Percentiles rank a stretch among this genome's conserved stretches.
Evolutionary conservation across 2,797 vertebrate species (phyloP).

Genomic region (Acestrorhynchus altus): DNA sequence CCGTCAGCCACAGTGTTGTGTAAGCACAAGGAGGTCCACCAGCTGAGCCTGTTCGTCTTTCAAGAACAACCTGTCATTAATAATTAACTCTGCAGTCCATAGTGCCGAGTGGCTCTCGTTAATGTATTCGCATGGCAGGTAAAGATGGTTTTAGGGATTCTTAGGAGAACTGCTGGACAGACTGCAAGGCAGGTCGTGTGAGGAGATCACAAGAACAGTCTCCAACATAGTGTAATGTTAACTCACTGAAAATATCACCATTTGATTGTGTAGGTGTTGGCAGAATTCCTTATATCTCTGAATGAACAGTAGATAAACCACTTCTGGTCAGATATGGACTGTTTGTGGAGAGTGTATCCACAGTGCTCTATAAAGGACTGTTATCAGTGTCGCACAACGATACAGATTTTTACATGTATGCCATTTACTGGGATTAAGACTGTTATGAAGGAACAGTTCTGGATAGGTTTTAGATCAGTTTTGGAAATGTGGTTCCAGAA

Average conservation of each 20-base stretch:
- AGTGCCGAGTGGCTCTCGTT: slow-evolving; percentile 31
- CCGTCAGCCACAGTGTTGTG: slow-evolving; percentile 35
- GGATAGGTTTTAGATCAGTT: neutral
- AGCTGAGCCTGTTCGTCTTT: slow-evolving; percentile 36
- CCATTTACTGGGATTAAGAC: neutral
- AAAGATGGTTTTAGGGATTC: slow-evolving; percentile 3
- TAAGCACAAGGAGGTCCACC: slow-evolving; percentile 32
- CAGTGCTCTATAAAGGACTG: too few relatives aligned
- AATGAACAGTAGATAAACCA: neutral
- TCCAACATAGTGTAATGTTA: neutral
- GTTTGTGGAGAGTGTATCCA: neutral
- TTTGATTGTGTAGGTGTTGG: neutral
- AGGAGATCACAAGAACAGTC: slow-evolving; percentile 4
- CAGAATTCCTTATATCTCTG: neutral
- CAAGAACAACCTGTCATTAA: slow-evolving; percentile 47
- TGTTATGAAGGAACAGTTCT: neutral
- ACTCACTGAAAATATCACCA: neutral
- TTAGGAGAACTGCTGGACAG: slow-evolving; percentile 14
- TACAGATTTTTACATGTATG: neutral
- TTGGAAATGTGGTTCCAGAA: too few relatives aligned
- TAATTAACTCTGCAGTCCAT: slow-evolving; percentile 52
- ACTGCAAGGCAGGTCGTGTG: neutral
- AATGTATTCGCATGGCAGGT: slow-evolving; percentile 15
- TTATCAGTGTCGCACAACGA: neutral
- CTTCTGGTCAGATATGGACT: neutral